Conservation (phyloP, 2,797 vertebrate genomes). For the Synanceia verrucosa region DNA sequence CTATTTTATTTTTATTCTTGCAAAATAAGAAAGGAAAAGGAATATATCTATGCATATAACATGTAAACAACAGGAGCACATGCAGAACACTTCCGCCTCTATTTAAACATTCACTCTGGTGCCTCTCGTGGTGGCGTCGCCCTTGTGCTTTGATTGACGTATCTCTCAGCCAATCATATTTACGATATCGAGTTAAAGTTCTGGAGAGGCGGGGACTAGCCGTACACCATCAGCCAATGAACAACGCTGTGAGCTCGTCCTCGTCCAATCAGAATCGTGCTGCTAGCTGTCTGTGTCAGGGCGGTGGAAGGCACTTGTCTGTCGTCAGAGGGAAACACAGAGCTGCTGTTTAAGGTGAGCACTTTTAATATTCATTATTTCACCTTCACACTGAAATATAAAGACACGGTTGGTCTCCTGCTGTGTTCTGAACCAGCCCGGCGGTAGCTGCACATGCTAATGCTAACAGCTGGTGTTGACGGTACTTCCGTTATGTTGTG, state of each 20-base stretch:
- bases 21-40: no score
- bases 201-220: neutral
- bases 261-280: neutral
- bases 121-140: no score
- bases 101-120: no score
- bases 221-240: neutral
- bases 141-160: neutral
- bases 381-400: neutral
- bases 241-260: neutral
- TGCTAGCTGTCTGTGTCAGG: neutral
- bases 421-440: neutral
- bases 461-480: constrained; percentile 15
- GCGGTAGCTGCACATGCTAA: neutral
- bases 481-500: constrained; percentile 34
- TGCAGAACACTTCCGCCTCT: no score
- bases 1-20: no score
- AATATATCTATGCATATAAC: no score
- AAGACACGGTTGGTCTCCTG: fast-evolving
- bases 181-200: neutral
- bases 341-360: constrained; percentile 65
- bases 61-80: no score
- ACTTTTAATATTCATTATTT: neutral
- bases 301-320: constrained; percentile 26
- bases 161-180: neutral
- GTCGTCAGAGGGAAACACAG: constrained; percentile 15